These are phyloP conservation scores for Dendronephthya gigantea DNA, from an alignment of 64 coral and sea anemone species.

Conservation along the genomic window DNA sequence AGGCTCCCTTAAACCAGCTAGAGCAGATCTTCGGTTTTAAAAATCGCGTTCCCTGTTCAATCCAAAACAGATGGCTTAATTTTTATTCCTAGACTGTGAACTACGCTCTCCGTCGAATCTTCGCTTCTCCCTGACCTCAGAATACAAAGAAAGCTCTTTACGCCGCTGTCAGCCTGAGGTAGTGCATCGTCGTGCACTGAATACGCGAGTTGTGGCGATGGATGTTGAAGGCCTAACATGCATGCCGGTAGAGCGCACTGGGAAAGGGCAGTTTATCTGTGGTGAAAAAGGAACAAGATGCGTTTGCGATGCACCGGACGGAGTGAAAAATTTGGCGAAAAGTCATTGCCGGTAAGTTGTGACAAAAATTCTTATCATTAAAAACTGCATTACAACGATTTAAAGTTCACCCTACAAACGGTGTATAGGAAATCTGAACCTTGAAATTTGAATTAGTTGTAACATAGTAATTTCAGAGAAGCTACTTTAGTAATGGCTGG, in stretches of 20 bases:
- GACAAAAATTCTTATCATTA: too few species aligned
- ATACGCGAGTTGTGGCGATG: constrained; percentile 17
- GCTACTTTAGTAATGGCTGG: too few species aligned
- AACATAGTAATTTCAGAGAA: too few species aligned
- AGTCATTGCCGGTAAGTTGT: constrained; percentile 63
- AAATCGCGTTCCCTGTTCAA: background rate
- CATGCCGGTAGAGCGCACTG: background rate
- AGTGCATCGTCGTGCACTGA: constrained; percentile 18
- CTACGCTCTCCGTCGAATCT: background rate
- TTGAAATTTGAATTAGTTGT: too few species aligned
- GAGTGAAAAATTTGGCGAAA: constrained; percentile 29
- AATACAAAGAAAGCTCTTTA: background rate
- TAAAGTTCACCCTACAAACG: too few species aligned
- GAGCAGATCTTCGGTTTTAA: background rate
- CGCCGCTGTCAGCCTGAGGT: background rate
- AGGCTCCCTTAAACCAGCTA: too few species aligned
- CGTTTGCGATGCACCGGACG: constrained; percentile 65
- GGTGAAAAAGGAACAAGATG: constrained; percentile 77
- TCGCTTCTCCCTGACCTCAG: background rate
- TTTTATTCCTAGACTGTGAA: background rate
- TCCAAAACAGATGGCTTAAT: background rate
- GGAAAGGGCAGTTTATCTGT: constrained; percentile 48
- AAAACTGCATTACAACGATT: too few species aligned
- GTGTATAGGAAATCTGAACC: too few species aligned
- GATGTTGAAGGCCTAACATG: background rate